Evolutionary conservation across 2,797 vertebrate genomes (phyloP).

Genomic region (Cuniculus paca): DNA sequence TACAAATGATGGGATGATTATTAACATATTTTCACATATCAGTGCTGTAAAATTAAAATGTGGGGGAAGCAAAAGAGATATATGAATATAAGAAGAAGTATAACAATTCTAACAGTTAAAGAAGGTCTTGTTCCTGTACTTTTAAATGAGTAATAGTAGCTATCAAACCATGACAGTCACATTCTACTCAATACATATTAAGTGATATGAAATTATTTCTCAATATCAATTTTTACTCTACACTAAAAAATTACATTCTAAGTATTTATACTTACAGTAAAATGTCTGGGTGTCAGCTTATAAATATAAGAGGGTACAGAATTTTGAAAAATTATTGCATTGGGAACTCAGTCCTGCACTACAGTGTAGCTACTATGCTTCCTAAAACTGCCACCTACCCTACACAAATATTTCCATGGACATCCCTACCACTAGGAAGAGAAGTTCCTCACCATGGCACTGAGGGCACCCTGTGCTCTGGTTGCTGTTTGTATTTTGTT

Average conservation of each 20-base stretch:
- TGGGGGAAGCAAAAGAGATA: neutral
- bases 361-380: accelerated
- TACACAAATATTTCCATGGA: neutral
- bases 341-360: no score
- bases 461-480: accelerated
- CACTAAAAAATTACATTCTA: neutral
- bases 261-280: neutral
- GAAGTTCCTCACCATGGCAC: neutral
- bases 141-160: neutral
- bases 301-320: neutral
- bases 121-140: no score
- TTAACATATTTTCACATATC: neutral
- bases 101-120: neutral
- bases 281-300: neutral
- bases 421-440: neutral
- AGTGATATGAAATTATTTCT: neutral
- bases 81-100: neutral
- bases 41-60: conserved; percentile 24
- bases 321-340: neutral
- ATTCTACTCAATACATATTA: neutral
- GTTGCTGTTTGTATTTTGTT: neutral
- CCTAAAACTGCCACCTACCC: neutral
- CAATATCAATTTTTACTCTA: neutral
- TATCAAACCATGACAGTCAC: neutral
- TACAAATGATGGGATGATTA: neutral